A percentile compares a stretch with the other conserved stretches of the same genome.
phyloP scores from a whole-genome alignment of 2,888 invertebrate species.

The Hedya salicella region DNA sequence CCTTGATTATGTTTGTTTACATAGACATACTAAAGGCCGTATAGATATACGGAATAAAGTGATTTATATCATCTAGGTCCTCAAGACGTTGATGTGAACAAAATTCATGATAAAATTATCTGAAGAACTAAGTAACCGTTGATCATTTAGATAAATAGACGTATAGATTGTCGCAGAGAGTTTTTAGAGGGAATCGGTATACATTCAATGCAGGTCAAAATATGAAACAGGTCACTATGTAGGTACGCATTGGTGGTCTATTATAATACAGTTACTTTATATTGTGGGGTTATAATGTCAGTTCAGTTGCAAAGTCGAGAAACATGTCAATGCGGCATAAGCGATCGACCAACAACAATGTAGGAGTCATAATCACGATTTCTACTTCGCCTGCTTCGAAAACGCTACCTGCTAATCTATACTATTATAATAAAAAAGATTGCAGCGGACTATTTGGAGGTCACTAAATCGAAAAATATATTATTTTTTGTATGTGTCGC shows the following conservation, averaged over 20 bases:
- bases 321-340: not conserved
- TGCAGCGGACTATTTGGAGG: too few relatives aligned
- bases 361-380: not conserved
- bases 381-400: not conserved
- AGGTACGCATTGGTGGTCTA: conserved; percentile 35
- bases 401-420: too few relatives aligned
- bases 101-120: conserved; percentile 9
- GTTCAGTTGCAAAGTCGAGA: conserved; percentile 5
- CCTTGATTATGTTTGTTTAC: conserved; percentile 24
- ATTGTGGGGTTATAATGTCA: not conserved
- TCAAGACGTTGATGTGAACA: not conserved
- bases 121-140: conserved; percentile 3
- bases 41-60: not conserved
- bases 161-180: not conserved
- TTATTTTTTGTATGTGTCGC: too few relatives aligned
- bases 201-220: conserved; percentile 38
- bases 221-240: conserved; percentile 41
- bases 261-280: conserved; percentile 12
- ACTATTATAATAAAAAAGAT: too few relatives aligned
- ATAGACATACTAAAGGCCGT: conserved; percentile 7
- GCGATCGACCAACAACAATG: not conserved
- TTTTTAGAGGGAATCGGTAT: conserved; percentile 18
- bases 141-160: conserved; percentile 21
- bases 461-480: too few relatives aligned
- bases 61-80: not conserved